Evolutionary conservation across 2,888 invertebrate species (phyloP).

Genomic region (Smittia aterrima): DNA sequence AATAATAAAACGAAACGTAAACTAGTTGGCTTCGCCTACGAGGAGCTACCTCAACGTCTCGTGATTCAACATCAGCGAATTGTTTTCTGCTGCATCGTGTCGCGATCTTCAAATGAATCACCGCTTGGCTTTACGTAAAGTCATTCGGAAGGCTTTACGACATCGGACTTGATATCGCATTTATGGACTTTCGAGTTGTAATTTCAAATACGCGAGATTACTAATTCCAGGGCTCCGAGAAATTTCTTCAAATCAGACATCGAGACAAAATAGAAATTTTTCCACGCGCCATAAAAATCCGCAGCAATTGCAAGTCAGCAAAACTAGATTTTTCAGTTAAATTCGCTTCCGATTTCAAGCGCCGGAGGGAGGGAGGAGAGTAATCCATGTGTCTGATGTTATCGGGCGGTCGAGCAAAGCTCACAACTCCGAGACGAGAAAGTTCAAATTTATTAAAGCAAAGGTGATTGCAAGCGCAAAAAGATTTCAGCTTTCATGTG

Average conservation of each 20-base stretch:
- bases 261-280: constrained; percentile 15
- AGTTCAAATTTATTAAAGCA: constrained; percentile 38
- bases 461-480: constrained; percentile 33
- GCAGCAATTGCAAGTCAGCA: background rate
- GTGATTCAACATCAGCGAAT: constrained; percentile 6
- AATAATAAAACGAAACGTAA: constrained; percentile 14
- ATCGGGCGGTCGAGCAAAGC: background rate
- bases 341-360: background rate
- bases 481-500: background rate
- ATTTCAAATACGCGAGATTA: background rate
- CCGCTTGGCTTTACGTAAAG: background rate
- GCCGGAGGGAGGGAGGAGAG: background rate
- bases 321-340: constrained; percentile 15
- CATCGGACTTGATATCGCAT: background rate
- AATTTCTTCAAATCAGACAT: constrained; percentile 5
- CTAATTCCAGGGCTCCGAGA: background rate
- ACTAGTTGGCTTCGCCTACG: constrained; percentile 7
- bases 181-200: background rate
- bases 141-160: background rate
- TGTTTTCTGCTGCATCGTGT: background rate
- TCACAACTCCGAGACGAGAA: constrained; percentile 35
- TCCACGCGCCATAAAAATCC: constrained; percentile 5
- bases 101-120: background rate
- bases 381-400: background rate
- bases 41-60: background rate